A percentile compares a stretch with the other conserved stretches of the same genome.
These are phyloP conservation scores for Bettongia penicillata DNA, from an alignment of 2,113 vertebrate species.

Conservation along the genomic window DNA sequence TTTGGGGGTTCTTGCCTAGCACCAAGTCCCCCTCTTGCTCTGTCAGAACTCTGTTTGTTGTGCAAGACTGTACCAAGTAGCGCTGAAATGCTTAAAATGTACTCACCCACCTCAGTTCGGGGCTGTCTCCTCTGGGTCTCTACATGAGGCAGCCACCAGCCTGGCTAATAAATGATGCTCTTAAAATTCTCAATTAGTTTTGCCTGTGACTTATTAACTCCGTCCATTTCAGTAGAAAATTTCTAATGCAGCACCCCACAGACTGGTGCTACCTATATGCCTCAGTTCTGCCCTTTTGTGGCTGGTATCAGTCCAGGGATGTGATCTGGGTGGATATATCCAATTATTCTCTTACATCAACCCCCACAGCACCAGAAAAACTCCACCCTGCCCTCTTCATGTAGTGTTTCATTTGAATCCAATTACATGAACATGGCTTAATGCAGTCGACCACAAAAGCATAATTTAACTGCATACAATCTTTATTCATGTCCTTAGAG, in stretches of 20 bases:
- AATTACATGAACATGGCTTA: background rate
- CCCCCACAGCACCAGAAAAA: background rate
- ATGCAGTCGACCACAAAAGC: background rate
- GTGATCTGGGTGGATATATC: background rate
- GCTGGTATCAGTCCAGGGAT: background rate
- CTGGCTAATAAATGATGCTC: too few relatives aligned
- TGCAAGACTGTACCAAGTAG: too few relatives aligned
- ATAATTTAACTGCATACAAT: background rate
- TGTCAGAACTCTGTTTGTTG: too few relatives aligned
- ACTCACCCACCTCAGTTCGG: too few relatives aligned
- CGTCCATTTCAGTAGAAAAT: too few relatives aligned
- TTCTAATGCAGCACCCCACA: background rate
- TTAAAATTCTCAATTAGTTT: too few relatives aligned
- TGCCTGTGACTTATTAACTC: too few relatives aligned
- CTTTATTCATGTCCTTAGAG: background rate
- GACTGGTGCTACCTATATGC: background rate
- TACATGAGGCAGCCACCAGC: too few relatives aligned
- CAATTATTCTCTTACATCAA: background rate
- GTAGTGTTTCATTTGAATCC: background rate
- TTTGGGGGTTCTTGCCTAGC: too few relatives aligned
- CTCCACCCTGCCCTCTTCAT: background rate
- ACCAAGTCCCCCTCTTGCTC: too few relatives aligned
- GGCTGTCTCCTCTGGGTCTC: too few relatives aligned
- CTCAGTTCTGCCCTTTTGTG: background rate
- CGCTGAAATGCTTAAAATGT: too few relatives aligned